phyloP scores from a whole-genome alignment of 2,888 invertebrate species.

The Leucophenga montana region DNA sequence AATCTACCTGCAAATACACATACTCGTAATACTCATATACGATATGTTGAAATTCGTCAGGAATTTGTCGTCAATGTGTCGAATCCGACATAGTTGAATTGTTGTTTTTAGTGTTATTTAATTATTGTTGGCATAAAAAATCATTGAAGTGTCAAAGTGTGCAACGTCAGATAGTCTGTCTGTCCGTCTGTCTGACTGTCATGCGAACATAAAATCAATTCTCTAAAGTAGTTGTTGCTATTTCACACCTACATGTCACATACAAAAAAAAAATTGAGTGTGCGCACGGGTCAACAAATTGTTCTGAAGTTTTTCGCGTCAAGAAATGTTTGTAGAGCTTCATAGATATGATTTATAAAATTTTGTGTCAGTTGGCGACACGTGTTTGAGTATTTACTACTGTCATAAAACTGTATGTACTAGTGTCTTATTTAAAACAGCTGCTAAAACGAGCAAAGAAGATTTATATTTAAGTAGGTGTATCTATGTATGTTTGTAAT shows the following conservation, averaged over 20 bases:
- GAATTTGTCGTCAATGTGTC: slow-evolving; percentile 36
- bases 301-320: no score
- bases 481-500: no score
- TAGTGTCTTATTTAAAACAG: no score
- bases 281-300: neutral
- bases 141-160: slow-evolving; percentile 52
- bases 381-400: slow-evolving; percentile 19
- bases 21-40: neutral
- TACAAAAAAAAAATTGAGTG: neutral
- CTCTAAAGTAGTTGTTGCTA: slow-evolving; percentile 6
- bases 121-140: slow-evolving; percentile 55
- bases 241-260: slow-evolving; percentile 43
- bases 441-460: no score
- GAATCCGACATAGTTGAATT: slow-evolving; percentile 11
- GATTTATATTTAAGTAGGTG: no score
- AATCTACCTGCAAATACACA: slow-evolving; percentile 23
- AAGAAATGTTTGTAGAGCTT: no score
- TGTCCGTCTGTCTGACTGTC: neutral
- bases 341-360: no score
- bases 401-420: neutral
- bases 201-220: neutral
- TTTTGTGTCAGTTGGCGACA: neutral
- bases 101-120: slow-evolving; percentile 29
- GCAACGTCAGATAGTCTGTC: neutral
- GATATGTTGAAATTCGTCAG: slow-evolving; percentile 12